phyloP scores from a whole-genome alignment of 2,888 invertebrate species.

The Himalopsyche kuldschensis region DNA sequence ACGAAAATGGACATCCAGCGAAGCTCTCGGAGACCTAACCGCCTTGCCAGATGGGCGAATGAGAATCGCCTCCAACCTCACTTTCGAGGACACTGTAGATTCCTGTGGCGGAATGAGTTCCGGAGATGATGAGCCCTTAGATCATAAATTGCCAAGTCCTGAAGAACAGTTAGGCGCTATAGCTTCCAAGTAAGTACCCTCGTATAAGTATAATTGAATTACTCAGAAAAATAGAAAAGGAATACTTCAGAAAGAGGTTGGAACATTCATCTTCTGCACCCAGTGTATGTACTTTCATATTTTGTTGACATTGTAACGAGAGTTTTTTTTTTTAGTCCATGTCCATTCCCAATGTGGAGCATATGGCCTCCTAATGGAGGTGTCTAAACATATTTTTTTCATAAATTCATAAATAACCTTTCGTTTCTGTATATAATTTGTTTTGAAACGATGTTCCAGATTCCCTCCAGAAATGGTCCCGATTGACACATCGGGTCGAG shows the following conservation, averaged over 20 bases:
- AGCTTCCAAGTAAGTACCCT: constrained; percentile 71
- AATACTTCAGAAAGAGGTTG: too few relatives aligned
- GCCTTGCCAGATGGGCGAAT: constrained; percentile 77
- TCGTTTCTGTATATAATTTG: neutral
- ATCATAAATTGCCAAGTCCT: constrained; percentile 84
- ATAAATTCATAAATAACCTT: too few relatives aligned
- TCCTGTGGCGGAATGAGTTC: constrained; percentile 59
- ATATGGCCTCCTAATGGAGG: too few relatives aligned
- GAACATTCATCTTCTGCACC: too few relatives aligned
- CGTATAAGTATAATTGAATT: neutral
- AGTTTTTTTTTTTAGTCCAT: too few relatives aligned
- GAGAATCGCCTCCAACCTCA: constrained; percentile 63
- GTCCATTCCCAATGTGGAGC: too few relatives aligned
- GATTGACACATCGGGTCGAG: constrained; percentile 85
- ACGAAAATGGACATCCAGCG: constrained; percentile 82
- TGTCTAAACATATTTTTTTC: too few relatives aligned
- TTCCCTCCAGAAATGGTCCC: constrained; percentile 86
- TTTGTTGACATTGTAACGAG: too few relatives aligned
- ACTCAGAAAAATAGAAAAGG: neutral
- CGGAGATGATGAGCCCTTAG: constrained; percentile 71
- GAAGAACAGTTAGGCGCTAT: constrained; percentile 83
- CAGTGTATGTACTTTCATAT: too few relatives aligned
- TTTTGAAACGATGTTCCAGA: constrained; percentile 52
- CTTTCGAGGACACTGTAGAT: constrained; percentile 54
- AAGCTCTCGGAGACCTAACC: constrained; percentile 80